Evolutionary conservation across 1,140 invertebrate genomes (phyloP).

Genomic region (Leptinotarsa texana): DNA sequence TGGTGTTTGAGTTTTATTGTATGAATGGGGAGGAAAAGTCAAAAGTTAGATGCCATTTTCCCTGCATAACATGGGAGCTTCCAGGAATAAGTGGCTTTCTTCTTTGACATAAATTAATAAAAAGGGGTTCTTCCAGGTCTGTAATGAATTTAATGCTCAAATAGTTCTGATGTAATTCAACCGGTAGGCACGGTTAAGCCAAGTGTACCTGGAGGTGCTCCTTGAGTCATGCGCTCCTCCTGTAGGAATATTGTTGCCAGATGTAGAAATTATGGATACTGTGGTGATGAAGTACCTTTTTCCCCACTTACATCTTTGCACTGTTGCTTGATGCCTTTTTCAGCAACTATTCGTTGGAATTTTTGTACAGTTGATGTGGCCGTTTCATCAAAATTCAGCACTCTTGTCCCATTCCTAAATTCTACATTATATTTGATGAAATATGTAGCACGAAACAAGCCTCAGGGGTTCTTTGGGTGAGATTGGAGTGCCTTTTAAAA

Average conservation of each 20-base stretch:
- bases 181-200: background rate
- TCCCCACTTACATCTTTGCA: too few relatives aligned
- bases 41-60: conserved; percentile 7
- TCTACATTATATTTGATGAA: background rate
- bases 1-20: conserved; percentile 2
- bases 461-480: too few relatives aligned
- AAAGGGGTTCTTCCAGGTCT: background rate
- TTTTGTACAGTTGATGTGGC: conserved; percentile 10
- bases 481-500: too few relatives aligned
- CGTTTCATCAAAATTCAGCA: conserved; percentile 10
- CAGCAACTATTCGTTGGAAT: background rate
- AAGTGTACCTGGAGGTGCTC: too few relatives aligned
- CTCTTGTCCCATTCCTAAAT: background rate
- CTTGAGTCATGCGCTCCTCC: too few relatives aligned
- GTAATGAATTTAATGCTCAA: background rate
- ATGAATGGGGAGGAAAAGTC: conserved; percentile 9
- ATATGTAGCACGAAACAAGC: too few relatives aligned
- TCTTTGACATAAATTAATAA: background rate
- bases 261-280: background rate
- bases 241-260: background rate
- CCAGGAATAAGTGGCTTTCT: background rate
- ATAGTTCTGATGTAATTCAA: background rate
- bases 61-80: background rate
- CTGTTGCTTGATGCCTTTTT: too few relatives aligned
- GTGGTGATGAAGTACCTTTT: background rate